Conservation (phyloP, 2,113 vertebrate species). For the Halichoeres trimaculatus region DNA sequence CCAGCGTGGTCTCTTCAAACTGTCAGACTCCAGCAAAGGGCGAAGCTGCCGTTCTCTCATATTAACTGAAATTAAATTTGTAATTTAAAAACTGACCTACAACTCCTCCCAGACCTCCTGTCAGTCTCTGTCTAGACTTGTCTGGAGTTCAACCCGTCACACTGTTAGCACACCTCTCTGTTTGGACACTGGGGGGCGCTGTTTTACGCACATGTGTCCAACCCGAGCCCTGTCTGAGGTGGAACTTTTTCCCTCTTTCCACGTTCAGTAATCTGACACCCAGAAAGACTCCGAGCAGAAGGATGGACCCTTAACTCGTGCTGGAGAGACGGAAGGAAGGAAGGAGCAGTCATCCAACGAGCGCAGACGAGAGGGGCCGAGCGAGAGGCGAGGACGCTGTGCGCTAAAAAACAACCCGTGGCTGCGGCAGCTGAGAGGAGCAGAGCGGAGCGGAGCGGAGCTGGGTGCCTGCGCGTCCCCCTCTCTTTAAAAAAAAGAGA, state of each 20-base stretch:
- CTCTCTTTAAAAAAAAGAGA: too few relatives aligned
- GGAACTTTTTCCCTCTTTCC: slow-evolving; percentile 78
- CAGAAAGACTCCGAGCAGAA: slow-evolving; percentile 61
- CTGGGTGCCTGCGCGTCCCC: slow-evolving; percentile 54
- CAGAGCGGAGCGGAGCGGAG: slow-evolving; percentile 31
- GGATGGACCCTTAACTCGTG: slow-evolving; percentile 79
- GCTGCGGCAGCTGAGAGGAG: slow-evolving; percentile 48
- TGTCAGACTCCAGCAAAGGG: background rate
- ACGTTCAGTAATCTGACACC: slow-evolving; percentile 85
- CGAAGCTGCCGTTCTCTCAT: background rate
- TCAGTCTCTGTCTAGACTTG: background rate
- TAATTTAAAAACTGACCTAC: background rate
- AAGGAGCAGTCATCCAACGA: slow-evolving; percentile 61
- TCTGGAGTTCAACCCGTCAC: background rate
- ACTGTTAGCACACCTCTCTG: background rate
- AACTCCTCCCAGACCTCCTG: background rate
- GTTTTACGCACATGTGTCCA: slow-evolving; percentile 44
- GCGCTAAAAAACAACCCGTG: slow-evolving; percentile 51
- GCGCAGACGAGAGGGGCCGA: slow-evolving; percentile 51
- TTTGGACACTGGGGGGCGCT: slow-evolving; percentile 67
- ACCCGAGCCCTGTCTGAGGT: slow-evolving; percentile 41
- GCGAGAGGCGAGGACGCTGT: slow-evolving; percentile 33
- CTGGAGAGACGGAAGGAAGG: slow-evolving; percentile 72
- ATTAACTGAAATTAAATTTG: background rate
- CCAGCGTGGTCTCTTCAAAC: background rate